phyloP scores from a whole-genome alignment of 2,797 vertebrate genomes.

The Bucorvus abyssinicus region DNA sequence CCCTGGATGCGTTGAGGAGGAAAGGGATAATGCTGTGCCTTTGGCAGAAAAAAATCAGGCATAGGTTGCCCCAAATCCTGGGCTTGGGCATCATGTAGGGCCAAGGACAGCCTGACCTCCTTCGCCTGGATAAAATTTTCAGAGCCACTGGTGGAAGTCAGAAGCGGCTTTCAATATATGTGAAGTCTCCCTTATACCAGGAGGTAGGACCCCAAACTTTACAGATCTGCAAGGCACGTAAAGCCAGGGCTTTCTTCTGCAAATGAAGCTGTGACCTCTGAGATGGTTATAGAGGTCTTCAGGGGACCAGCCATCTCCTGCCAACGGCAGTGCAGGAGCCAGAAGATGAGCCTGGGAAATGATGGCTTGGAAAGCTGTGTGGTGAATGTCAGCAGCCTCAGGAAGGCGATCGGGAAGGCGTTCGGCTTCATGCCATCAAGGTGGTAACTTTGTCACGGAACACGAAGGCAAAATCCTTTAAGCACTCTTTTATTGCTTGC shows the following conservation, averaged over 20 bases:
- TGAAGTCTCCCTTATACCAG: not conserved
- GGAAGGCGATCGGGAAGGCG: not conserved
- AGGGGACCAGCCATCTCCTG: not conserved
- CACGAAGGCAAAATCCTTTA: conserved; percentile 37
- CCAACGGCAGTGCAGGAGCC: not conserved
- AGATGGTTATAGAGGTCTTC: not conserved
- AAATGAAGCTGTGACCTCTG: not conserved
- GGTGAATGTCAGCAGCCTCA: not conserved
- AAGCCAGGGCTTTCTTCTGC: not conserved
- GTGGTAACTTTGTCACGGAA: conserved; percentile 39
- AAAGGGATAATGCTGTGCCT: not conserved
- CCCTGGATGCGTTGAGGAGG: not conserved
- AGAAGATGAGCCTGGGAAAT: not conserved
- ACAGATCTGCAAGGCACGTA: not conserved
- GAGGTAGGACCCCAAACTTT: not conserved
- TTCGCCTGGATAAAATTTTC: not conserved
- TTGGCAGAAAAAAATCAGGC: not conserved
- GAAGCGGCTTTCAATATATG: not conserved
- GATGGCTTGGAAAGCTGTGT: not conserved
- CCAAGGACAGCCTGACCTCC: not conserved
- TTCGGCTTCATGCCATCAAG: conserved; percentile 1
- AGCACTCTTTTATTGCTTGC: conserved; percentile 46
- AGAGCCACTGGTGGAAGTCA: not conserved
- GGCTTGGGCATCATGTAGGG: not conserved
- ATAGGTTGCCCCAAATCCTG: not conserved